These are phyloP conservation scores for Agelaius tricolor DNA, from an alignment of 2,113 vertebrate genomes.

Conservation along the genomic window DNA sequence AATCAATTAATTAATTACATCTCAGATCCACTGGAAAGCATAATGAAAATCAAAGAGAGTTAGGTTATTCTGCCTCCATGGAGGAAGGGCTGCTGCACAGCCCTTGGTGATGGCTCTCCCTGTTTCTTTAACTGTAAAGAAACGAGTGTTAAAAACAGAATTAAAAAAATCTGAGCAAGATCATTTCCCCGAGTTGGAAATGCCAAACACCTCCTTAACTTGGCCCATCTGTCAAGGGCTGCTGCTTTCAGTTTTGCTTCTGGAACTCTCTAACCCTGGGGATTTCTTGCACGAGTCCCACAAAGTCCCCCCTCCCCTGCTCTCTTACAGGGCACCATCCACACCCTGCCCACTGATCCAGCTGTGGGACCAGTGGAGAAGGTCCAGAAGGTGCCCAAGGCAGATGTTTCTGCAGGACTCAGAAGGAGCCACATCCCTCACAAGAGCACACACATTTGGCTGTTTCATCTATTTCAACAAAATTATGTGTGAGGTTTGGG, in stretches of 20 bases:
- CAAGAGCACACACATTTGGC: neutral
- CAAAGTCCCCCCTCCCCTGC: neutral
- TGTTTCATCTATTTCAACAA: neutral
- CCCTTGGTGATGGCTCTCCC: neutral
- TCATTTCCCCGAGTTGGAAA: neutral
- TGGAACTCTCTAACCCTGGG: neutral
- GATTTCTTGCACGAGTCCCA: neutral
- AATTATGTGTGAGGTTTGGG: neutral
- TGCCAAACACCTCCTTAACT: neutral
- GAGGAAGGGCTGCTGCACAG: constrained; percentile 3
- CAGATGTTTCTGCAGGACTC: neutral
- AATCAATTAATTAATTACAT: constrained; percentile 71
- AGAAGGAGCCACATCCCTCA: neutral
- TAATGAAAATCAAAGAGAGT: constrained; percentile 49
- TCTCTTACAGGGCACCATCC: neutral
- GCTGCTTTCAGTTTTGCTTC: neutral
- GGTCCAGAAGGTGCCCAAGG: neutral
- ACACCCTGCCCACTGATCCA: neutral
- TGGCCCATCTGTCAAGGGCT: neutral
- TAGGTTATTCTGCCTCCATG: neutral
- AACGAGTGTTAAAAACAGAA: neutral
- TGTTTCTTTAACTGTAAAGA: neutral
- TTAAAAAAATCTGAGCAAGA: neutral
- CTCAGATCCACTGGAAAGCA: constrained; percentile 45
- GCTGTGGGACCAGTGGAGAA: neutral